Evolutionary conservation across 2,113 vertebrate species (phyloP).

Genomic region (Nymphicus hollandicus): DNA sequence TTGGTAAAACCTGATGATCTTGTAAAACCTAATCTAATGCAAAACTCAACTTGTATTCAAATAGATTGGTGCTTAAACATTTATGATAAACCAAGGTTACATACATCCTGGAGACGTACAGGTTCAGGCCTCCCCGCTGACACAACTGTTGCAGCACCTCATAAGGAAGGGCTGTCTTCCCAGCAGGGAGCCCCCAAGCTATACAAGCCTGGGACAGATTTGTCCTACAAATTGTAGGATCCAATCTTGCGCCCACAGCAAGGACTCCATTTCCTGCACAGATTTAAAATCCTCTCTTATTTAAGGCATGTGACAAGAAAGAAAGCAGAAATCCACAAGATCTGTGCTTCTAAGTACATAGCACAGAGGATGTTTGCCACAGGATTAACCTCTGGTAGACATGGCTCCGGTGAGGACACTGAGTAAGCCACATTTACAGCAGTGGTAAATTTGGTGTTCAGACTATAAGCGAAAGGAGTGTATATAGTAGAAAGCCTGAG

Average conservation of each 20-base stretch:
- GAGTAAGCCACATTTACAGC: background rate
- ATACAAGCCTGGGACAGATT: background rate
- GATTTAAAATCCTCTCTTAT: background rate
- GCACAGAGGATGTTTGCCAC: background rate
- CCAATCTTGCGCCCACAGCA: background rate
- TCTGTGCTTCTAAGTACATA: background rate
- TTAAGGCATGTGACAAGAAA: background rate
- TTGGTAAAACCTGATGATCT: background rate
- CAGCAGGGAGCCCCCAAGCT: background rate
- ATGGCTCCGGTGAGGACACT: background rate
- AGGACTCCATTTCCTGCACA: background rate
- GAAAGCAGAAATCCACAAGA: background rate
- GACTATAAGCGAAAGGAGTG: background rate
- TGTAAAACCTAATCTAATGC: background rate
- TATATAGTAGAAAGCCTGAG: background rate
- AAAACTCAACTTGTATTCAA: background rate
- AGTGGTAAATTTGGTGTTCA: background rate
- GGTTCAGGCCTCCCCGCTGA: background rate
- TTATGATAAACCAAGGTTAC: background rate
- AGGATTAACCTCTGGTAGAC: background rate
- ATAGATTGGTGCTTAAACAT: background rate
- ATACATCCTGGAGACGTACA: background rate
- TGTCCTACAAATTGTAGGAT: background rate
- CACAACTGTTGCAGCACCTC: background rate
- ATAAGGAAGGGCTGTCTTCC: background rate